These are phyloP conservation scores for Tethya wilhelma DNA, from an alignment of 37 sponge, comb jelly and placozoan genomes.

Conservation along the genomic window DNA sequence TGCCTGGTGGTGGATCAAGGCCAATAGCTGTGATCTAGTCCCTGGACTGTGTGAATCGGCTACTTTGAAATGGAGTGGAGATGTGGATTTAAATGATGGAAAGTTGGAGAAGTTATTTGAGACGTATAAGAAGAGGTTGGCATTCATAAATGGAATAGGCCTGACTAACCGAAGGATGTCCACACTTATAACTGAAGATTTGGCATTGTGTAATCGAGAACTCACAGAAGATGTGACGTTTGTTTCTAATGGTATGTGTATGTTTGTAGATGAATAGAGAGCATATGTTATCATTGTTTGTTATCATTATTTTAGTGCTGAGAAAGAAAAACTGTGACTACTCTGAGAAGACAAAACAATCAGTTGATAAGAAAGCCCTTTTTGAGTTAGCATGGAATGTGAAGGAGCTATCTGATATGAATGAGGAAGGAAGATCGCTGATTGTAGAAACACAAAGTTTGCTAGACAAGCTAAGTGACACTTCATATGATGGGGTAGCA, in stretches of 20 bases:
- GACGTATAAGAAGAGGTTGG: not conserved
- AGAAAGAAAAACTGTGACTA: not conserved
- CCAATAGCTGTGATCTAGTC: not conserved
- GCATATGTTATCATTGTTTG: no score
- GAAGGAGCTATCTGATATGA: conserved; percentile 2
- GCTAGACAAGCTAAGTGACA: not conserved
- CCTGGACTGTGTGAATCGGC: not conserved
- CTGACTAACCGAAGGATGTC: no score
- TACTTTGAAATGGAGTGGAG: not conserved
- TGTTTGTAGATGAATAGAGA: no score
- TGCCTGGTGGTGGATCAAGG: not conserved
- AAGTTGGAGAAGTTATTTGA: not conserved
- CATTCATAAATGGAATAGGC: not conserved
- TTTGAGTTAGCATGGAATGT: conserved; percentile 31
- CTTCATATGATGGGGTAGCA: not conserved
- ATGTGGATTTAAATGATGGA: not conserved
- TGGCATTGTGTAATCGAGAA: not conserved
- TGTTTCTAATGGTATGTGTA: no score
- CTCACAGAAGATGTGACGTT: not conserved
- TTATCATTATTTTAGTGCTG: not conserved
- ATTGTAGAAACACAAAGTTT: not conserved
- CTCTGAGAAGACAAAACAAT: not conserved
- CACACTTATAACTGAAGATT: not conserved
- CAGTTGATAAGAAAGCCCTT: no score
- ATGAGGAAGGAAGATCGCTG: not conserved